Percentiles rank a stretch among this genome's conserved stretches.
phyloP scores from a whole-genome alignment of 2,888 invertebrate species.

The Neria commutata region DNA sequence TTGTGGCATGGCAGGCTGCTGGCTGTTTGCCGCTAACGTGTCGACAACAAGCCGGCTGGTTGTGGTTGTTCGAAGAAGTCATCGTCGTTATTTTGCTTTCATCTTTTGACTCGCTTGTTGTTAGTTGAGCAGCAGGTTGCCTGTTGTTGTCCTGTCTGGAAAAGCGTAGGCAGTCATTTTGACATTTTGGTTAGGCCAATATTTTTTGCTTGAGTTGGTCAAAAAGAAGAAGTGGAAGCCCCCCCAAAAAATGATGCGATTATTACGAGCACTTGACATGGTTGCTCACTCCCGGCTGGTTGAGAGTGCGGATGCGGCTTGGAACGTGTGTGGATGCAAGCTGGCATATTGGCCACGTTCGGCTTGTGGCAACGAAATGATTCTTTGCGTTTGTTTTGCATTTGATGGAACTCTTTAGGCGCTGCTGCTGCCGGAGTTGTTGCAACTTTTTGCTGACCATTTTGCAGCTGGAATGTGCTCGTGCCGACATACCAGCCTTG shows the following conservation, averaged over 20 bases:
- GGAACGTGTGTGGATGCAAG: not conserved
- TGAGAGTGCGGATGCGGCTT: not conserved
- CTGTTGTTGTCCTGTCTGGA: constrained; percentile 7
- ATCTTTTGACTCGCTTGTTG: constrained; percentile 19
- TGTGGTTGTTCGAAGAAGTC: constrained; percentile 32
- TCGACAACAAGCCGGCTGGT: constrained; percentile 7
- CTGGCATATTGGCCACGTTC: not conserved
- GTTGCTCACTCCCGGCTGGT: not conserved
- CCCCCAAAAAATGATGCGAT: constrained; percentile 14
- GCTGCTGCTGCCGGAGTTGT: not conserved
- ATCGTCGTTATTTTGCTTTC: constrained; percentile 35
- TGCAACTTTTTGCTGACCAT: constrained; percentile 16
- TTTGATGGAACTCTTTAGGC: too few relatives aligned
- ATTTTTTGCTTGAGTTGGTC: not conserved
- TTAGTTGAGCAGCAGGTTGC: constrained; percentile 20
- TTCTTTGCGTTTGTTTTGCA: not conserved
- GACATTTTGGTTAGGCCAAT: constrained; percentile 15
- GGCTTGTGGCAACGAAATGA: too few relatives aligned
- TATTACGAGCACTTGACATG: constrained; percentile 13
- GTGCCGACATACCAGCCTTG: not conserved
- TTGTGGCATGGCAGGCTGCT: constrained; percentile 12
- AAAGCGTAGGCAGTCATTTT: constrained; percentile 21
- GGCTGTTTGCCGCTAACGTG: constrained; percentile 24
- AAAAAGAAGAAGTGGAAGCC: not conserved
- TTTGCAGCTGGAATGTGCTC: constrained; percentile 18